Evolutionary conservation across 2,888 invertebrate genomes (phyloP).

Genomic region (Clunio marinus): DNA sequence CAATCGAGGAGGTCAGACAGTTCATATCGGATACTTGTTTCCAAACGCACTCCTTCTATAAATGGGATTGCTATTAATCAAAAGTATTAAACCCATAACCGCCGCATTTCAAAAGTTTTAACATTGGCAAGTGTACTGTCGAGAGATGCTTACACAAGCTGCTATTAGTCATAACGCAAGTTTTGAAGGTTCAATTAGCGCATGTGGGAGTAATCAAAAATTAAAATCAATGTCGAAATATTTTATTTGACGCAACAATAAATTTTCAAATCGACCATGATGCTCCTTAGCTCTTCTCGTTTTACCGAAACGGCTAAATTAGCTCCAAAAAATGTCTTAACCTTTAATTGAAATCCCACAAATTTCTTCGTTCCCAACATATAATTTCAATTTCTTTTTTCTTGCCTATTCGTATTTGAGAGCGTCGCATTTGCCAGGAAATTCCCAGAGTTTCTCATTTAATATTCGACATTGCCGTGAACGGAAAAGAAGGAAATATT

Average conservation of each 20-base stretch:
- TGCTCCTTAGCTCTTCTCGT: neutral
- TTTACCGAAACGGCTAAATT: neutral
- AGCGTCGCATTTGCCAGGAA: constrained; percentile 1
- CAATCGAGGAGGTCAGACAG: constrained; percentile 16
- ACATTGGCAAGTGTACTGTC: too few species aligned
- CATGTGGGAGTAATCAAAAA: constrained; percentile 6
- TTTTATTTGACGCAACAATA: neutral
- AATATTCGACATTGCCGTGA: too few species aligned
- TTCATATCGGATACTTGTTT: constrained; percentile 13
- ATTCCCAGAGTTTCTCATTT: neutral
- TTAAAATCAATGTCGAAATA: neutral
- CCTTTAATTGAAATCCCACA: neutral
- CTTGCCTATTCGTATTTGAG: too few species aligned
- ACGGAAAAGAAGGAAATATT: constrained; percentile 18
- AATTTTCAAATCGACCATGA: constrained; percentile 2
- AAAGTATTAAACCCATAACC: too few species aligned
- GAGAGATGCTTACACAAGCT: too few species aligned
- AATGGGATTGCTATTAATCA: constrained; percentile 9
- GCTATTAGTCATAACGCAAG: too few species aligned
- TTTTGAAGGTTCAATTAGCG: constrained; percentile 5
- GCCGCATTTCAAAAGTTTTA: too few species aligned
- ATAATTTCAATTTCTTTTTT: neutral
- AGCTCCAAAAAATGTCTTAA: too few species aligned
- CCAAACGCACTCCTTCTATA: neutral
- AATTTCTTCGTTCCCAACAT: neutral